Percentiles rank a stretch among this genome's conserved stretches.
These are phyloP conservation scores for Enteromius treurensis DNA, from an alignment of 2,797 vertebrate genomes.

Conservation along the genomic window DNA sequence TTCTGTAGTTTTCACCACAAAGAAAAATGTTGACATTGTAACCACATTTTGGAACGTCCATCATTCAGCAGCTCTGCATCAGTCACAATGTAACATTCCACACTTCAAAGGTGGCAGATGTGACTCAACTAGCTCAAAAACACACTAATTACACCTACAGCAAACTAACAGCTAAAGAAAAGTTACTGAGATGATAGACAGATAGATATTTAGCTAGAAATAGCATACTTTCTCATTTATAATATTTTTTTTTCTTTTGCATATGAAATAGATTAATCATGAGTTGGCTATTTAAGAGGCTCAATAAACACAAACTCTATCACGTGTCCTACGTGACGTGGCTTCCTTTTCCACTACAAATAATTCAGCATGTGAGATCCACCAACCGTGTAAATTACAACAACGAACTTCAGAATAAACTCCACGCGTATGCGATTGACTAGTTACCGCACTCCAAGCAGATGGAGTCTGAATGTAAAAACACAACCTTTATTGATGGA, in stretches of 20 bases:
- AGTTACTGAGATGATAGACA: too few relatives aligned
- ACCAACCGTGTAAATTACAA: background rate
- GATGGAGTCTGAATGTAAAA: background rate
- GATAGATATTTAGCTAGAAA: too few relatives aligned
- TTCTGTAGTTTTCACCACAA: background rate
- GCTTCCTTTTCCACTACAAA: background rate
- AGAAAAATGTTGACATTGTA: background rate
- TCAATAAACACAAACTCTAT: background rate
- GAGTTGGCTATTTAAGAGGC: background rate
- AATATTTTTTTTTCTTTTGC: too few relatives aligned
- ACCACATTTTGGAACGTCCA: background rate
- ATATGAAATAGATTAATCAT: background rate
- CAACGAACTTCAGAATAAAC: background rate
- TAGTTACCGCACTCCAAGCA: too few relatives aligned
- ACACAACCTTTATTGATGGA: background rate
- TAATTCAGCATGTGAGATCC: background rate
- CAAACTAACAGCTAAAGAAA: background rate
- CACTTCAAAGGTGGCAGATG: background rate
- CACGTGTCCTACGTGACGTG: conserved; percentile 17
- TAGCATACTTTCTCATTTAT: too few relatives aligned
- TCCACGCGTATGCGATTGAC: background rate
- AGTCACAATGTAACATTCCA: conserved; percentile 16
- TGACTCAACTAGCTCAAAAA: background rate
- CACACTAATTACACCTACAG: background rate
- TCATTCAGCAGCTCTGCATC: background rate